Conservation (phyloP, 2,797 vertebrate species). For the Pipistrellus pipistrellus region DNA sequence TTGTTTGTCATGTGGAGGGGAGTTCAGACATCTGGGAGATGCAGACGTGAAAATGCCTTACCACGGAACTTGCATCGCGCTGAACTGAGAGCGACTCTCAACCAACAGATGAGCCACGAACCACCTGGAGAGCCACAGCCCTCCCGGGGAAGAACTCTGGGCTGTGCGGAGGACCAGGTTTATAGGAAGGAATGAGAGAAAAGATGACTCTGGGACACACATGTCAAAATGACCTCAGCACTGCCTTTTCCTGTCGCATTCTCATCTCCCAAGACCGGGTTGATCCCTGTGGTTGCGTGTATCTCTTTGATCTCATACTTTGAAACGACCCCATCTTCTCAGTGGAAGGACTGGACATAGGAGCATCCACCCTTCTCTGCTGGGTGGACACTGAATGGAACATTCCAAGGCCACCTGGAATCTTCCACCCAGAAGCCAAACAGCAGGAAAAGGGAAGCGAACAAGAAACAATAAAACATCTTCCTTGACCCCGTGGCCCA, state of each 20-base stretch:
- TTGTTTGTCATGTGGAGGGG: background rate
- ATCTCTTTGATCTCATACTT: slow-evolving; percentile 64
- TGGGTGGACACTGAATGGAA: background rate
- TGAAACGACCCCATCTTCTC: slow-evolving; percentile 38
- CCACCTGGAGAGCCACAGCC: slow-evolving; percentile 34
- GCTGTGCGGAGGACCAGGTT: slow-evolving; percentile 58
- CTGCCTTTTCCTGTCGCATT: slow-evolving; percentile 68
- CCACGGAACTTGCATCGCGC: background rate
- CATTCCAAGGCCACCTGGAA: background rate
- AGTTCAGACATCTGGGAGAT: background rate
- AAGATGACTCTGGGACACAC: slow-evolving; percentile 49
- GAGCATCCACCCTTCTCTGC: background rate
- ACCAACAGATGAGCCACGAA: slow-evolving; percentile 52
- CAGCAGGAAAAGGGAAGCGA: background rate
- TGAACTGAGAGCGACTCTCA: background rate
- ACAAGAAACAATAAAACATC: background rate
- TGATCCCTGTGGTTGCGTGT: slow-evolving; percentile 66
- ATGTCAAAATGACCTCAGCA: slow-evolving; percentile 58
- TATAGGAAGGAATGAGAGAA: slow-evolving; percentile 48
- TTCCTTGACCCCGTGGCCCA: background rate
- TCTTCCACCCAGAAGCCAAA: background rate
- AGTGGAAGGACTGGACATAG: background rate
- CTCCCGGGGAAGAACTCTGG: background rate
- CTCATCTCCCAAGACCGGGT: slow-evolving; percentile 61
- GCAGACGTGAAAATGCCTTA: slow-evolving; percentile 1